phyloP scores from a whole-genome alignment of 2,113 vertebrate species.

The Neoarius graeffei region DNA sequence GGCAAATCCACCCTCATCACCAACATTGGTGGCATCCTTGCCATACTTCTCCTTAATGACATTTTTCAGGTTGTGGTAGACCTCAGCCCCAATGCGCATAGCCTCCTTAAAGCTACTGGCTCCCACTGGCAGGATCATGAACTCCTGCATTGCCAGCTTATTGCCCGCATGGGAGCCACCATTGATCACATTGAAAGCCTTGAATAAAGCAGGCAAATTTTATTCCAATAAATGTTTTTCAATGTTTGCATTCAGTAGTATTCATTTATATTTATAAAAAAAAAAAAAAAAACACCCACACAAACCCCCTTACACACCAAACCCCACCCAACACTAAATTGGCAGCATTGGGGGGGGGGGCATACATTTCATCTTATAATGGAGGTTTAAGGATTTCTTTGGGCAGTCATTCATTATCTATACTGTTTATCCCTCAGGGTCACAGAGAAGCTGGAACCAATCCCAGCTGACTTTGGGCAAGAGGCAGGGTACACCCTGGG shows the following conservation, averaged over 20 bases:
- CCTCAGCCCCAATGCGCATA: slow-evolving; percentile 93
- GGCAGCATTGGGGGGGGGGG: too few species aligned
- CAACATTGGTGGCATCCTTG: slow-evolving; percentile 95
- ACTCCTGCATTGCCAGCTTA: slow-evolving; percentile 98
- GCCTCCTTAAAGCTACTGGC: slow-evolving; percentile 88
- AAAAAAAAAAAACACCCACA: too few species aligned
- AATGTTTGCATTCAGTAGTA: neutral
- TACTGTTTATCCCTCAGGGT: too few species aligned
- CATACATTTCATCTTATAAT: too few species aligned
- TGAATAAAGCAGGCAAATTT: slow-evolving; percentile 17
- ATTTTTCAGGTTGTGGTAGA: slow-evolving; percentile 95
- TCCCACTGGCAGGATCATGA: slow-evolving; percentile 94
- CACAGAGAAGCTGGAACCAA: too few species aligned
- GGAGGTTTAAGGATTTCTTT: too few species aligned
- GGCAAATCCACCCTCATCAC: slow-evolving; percentile 94
- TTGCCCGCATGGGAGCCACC: slow-evolving; percentile 98
- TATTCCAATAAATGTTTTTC: neutral
- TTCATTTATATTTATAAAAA: neutral
- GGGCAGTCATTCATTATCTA: too few species aligned
- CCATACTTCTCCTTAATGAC: slow-evolving; percentile 98
- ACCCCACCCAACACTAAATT: neutral
- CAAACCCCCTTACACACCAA: neutral
- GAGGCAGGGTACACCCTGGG: too few species aligned
- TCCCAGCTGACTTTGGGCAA: too few species aligned
- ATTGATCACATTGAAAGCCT: slow-evolving; percentile 98